Percentiles rank a stretch among this genome's conserved stretches.
Evolutionary conservation across 2,113 vertebrate genomes (phyloP).

Genomic region (Oostethus manadensis): DNA sequence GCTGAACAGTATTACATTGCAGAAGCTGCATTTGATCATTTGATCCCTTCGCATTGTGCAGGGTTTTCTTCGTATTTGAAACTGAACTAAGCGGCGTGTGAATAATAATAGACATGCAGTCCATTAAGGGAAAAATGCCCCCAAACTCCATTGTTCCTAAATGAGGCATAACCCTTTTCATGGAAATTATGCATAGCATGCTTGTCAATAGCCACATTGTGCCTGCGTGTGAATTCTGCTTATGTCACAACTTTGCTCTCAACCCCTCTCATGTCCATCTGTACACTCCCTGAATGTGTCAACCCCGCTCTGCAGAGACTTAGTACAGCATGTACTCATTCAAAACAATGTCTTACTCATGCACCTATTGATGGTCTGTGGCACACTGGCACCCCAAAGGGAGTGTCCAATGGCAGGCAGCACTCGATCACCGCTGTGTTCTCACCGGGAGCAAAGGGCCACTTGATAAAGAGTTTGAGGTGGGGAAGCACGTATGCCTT

Average conservation of each 20-base stretch:
- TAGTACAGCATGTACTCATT: constrained; percentile 40
- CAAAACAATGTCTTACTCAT: constrained; percentile 20
- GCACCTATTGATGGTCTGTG: not conserved
- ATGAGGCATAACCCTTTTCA: not conserved
- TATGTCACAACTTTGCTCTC: constrained; percentile 22
- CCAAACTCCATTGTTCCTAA: not conserved
- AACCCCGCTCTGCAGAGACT: constrained; percentile 8
- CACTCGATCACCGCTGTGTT: constrained; percentile 4
- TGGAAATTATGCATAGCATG: constrained; percentile 7
- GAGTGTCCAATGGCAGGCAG: constrained; percentile 7
- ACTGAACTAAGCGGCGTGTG: too few relatives aligned
- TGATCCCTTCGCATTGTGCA: too few relatives aligned
- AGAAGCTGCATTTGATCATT: too few relatives aligned
- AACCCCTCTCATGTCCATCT: constrained; percentile 18
- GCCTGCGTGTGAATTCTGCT: constrained; percentile 12
- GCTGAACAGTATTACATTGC: too few relatives aligned
- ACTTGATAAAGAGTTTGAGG: constrained; percentile 13
- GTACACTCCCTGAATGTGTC: constrained; percentile 30
- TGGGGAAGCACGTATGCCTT: constrained; percentile 32
- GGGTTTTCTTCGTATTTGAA: too few relatives aligned
- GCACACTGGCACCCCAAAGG: not conserved
- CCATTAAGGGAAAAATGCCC: not conserved
- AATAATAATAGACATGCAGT: not conserved
- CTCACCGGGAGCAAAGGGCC: constrained; percentile 7
- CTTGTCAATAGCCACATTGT: not conserved